A percentile compares a stretch with the other conserved stretches of the same genome.
Evolutionary conservation across 1,140 invertebrate genomes (phyloP).

Genomic region (Branchinecta lynchi): DNA sequence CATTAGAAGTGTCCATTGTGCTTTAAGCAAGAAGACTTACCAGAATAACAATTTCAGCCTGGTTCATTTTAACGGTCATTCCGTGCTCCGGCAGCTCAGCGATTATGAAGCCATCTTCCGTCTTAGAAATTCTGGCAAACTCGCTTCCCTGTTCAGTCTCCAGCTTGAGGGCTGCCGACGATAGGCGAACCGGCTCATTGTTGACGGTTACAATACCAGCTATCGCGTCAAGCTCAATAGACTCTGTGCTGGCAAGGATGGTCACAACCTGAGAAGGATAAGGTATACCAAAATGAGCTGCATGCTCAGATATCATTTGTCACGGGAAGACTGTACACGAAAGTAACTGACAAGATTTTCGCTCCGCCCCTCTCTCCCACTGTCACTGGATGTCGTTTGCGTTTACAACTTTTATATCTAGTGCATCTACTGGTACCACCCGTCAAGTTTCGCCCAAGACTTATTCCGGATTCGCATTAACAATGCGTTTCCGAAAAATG

Average conservation of each 20-base stretch:
- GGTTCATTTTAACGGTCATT: background rate
- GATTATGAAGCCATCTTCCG: background rate
- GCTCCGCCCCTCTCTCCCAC: no score
- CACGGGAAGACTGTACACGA: no score
- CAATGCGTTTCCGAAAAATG: no score
- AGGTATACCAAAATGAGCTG: no score
- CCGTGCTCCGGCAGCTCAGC: background rate
- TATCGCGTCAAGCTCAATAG: background rate
- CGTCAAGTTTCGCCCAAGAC: no score
- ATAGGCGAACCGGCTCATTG: background rate
- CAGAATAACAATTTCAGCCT: background rate
- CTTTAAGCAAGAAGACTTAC: background rate
- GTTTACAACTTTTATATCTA: no score
- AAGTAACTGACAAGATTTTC: no score
- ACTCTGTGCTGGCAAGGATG: constrained; percentile 7
- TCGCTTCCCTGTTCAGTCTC: background rate
- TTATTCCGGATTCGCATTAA: no score
- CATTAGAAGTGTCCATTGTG: no score
- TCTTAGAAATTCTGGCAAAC: background rate
- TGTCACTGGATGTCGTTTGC: no score
- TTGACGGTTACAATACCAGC: background rate
- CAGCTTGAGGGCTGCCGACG: background rate
- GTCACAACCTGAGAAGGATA: background rate
- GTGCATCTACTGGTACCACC: no score
- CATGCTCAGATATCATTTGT: no score